Base-by-base conservation (phyloP, 2,113 vertebrate species). In the Micronisus gabar region DNA sequence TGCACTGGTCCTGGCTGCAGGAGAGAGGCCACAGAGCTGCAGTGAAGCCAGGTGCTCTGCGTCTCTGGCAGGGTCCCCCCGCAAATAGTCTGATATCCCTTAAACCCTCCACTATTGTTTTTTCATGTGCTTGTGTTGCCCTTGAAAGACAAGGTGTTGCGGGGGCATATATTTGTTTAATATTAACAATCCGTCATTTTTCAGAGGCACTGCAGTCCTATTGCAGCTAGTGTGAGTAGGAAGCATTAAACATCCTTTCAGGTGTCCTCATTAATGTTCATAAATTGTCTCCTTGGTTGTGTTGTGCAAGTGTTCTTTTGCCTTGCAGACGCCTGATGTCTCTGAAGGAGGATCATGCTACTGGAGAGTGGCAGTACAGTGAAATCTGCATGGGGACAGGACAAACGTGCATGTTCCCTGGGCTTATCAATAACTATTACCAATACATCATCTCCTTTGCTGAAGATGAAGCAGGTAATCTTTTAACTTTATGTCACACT, bases 381-480 rank as follows among this genome's bases (percentile, higher is more conserved):
- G 99, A 99, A 96, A 98, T 99, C 94, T 99, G 99, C 95, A 99
- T 99, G 99, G 99, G 99, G 30, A 96, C 76, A 1, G 99, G 99
- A 29, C 98, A 98, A 95, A 99, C 99, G 0, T 99, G 99, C 18
- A 94, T 98, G 36, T 99, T 99, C 90, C 99, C 99, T 7, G 99
- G 99, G 18, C 98, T 99, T 88, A 99, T 99, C 96, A 99, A 99
- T 97, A 99, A 99, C 97, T 99, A 99, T 93, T 98, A 99, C 56
- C 99, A 98, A 5, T 98, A 99, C 82, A 98, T 99, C 92, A 99
- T 99, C 95, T 99, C 99, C 75, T 99, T 99, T 13, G 99, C 98
- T 15, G 99, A 99, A 96, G 99, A 99, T 30, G 99, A 99, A 98
- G 98, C 99, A 59, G 99, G 99, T 99, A 98, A 94, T 91, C 27